Evolutionary conservation across 2,113 vertebrate species (phyloP).

Genomic region (Notechis scutatus): DNA sequence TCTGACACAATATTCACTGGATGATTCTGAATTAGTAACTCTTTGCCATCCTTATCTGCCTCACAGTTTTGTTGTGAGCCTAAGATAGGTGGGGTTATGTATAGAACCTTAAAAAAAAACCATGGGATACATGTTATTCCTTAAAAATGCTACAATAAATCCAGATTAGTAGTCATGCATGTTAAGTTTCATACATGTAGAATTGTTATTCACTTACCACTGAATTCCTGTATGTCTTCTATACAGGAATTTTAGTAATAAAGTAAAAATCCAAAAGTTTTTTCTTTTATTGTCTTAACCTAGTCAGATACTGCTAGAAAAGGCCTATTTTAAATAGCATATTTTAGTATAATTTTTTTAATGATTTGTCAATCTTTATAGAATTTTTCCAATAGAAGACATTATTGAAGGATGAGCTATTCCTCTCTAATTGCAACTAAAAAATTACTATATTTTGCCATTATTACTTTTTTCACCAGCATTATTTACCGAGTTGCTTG

Average conservation of each 20-base stretch:
- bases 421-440: not conserved
- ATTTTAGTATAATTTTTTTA: not conserved
- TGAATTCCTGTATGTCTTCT: not conserved
- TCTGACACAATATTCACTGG: not conserved
- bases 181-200: not conserved
- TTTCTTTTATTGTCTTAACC: not conserved
- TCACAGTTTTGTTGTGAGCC: not conserved
- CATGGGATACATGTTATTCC: not conserved
- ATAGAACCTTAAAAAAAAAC: not conserved
- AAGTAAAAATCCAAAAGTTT: not conserved
- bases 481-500: not conserved
- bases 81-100: not conserved
- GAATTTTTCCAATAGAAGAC: not conserved
- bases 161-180: not conserved
- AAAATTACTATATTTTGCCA: not conserved
- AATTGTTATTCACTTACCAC: not conserved
- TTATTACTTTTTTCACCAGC: not conserved
- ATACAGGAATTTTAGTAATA: not conserved
- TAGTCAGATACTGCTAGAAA: not conserved
- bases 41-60: not conserved
- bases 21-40: not conserved
- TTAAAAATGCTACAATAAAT: not conserved
- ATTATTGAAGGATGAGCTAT: not conserved
- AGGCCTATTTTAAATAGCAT: not conserved
- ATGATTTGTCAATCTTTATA: not conserved